Base-by-base conservation (phyloP, 2,113 vertebrate species). In the Prunella himalayana region DNA sequence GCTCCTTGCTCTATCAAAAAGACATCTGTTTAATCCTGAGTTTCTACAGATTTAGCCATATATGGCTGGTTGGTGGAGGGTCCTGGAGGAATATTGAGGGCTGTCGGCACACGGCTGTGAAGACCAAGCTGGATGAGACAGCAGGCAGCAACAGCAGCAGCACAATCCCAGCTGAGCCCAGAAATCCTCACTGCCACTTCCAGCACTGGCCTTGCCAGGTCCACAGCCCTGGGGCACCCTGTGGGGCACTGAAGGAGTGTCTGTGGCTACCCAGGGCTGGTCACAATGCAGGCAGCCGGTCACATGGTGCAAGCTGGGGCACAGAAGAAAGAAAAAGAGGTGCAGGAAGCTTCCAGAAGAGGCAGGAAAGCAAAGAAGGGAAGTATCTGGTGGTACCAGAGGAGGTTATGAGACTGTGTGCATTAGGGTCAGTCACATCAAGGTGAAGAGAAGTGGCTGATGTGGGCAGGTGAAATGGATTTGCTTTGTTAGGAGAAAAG, bases 61-160 rank as follows among this genome's bases (percentile, higher is more conserved):
- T 27, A 18, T 47, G 49, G 14, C n/a, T 92, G 82, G 50, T 73
- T 82, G n/a, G 19, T 57, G 24, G 39, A 64, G 63, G 53, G 30
- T 87, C 15, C 53, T 81, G 82, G 68, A 71, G 47, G 37, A 63
- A 30, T 30, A 53, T 1, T 0, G 20, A 63, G 66, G 50, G 28
- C 65, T 82, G 47, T n/a, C 1, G 0, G 28, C 70, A 47, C 0
- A 0, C 1, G 39, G 13, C 79, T 71, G 6, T 57, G 86, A 65
- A 71, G 45, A 44, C 37, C 22, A 15, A 81, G 35, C 25, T 65
- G 33, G 8, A 8, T 66, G 31, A 75, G 50, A 53, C 33, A 54
- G 45, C 33, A 64, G 35, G 59, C 44, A 69, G 63, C 39, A 72
- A 37, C 54, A 69, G 33, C 24, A 56, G 45, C 56, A 71, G 31